A percentile compares a stretch with the other conserved stretches of the same genome.
Evolutionary conservation across 2,888 invertebrate genomes (phyloP).

Genomic region (Drosophila mimetica): DNA sequence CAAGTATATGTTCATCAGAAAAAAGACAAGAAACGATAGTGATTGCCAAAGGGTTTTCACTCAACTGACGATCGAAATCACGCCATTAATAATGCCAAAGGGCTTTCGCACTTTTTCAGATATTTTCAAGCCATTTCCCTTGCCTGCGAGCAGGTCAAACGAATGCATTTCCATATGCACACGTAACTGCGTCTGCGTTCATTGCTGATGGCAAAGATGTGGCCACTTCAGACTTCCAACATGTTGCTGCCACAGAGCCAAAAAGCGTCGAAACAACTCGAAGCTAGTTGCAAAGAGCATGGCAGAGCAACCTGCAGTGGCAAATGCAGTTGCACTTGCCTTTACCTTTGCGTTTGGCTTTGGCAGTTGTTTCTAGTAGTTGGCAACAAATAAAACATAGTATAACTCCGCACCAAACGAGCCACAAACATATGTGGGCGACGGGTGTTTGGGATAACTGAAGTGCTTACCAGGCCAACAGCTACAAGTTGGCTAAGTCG

Average conservation of each 20-base stretch:
- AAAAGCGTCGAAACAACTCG: conserved; percentile 14
- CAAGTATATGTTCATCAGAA: not conserved
- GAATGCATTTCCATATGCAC: conserved; percentile 1
- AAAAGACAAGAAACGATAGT: conserved; percentile 1
- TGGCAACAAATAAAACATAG: conserved; percentile 38
- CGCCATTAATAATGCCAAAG: conserved; percentile 19
- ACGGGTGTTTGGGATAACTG: conserved; percentile 14
- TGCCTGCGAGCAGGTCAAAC: conserved; percentile 13
- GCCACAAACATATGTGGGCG: conserved; percentile 33
- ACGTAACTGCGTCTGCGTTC: not conserved
- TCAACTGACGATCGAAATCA: conserved; percentile 14
- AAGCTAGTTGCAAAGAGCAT: conserved; percentile 39
- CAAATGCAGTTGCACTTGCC: conserved; percentile 24
- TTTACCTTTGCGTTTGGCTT: conserved; percentile 28
- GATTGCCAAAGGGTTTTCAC: conserved; percentile 1
- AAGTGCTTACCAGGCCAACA: conserved; percentile 54
- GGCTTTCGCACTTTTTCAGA: conserved; percentile 5
- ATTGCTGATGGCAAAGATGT: conserved; percentile 25
- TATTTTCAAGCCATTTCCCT: conserved; percentile 4
- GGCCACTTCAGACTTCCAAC: conserved; percentile 39
- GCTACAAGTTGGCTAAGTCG: conserved; percentile 65
- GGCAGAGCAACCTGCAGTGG: conserved; percentile 28
- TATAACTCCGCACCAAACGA: conserved; percentile 36
- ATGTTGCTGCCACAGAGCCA: conserved; percentile 20
- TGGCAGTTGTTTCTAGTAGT: conserved; percentile 41